Conservation (phyloP, 2,113 vertebrate genomes). For the Rhadina sibilatrix region DNA sequence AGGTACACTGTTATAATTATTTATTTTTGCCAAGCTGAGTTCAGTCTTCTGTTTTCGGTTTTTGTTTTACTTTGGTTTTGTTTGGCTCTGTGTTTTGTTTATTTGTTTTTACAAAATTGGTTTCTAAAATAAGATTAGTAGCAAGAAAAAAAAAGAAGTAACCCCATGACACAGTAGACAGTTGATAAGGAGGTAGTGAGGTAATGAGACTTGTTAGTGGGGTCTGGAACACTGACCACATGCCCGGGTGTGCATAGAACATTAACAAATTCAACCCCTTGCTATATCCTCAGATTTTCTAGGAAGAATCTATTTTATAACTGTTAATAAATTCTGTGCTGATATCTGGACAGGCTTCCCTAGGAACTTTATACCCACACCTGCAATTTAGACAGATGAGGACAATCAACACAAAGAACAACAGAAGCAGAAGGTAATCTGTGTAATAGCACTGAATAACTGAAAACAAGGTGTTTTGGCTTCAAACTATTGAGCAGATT, state of each 20-base stretch:
- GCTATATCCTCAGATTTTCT: background rate
- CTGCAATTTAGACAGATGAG: conserved; percentile 30
- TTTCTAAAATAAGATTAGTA: background rate
- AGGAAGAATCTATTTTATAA: background rate
- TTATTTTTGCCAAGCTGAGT: background rate
- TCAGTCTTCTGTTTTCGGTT: background rate
- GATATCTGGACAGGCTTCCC: background rate
- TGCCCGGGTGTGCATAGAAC: background rate
- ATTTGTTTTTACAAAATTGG: background rate
- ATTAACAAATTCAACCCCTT: background rate
- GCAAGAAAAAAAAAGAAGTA: background rate
- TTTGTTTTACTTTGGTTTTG: background rate
- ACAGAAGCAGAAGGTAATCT: conserved; percentile 48
- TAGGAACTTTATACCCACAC: background rate
- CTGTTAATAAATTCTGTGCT: background rate
- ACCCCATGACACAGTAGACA: background rate
- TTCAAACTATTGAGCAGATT: conserved; percentile 41
- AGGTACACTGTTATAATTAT: background rate
- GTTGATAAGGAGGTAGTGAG: background rate
- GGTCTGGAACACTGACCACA: background rate
- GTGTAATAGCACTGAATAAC: background rate
- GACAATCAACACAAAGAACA: background rate
- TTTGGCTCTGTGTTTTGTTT: background rate
- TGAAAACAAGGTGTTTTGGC: conserved; percentile 38
- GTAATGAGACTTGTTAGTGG: background rate